Evolutionary conservation across 2,888 invertebrate species (phyloP).

Genomic region (Drosophila nr. medialis): DNA sequence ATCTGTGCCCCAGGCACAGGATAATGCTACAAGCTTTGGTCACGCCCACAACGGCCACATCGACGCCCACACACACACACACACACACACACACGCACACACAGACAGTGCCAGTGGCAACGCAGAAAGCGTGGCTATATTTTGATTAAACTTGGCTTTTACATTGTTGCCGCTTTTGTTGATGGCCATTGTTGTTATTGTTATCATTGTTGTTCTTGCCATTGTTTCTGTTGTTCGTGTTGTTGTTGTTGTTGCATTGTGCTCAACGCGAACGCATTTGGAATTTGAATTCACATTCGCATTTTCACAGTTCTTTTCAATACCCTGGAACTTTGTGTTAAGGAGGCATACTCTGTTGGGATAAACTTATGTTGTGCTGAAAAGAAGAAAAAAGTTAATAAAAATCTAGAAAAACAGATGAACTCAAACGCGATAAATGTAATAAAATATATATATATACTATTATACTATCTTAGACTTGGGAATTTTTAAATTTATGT

Average conservation of each 20-base stretch:
- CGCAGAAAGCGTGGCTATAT: slow-evolving; percentile 47
- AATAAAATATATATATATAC: not conserved
- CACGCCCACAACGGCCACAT: slow-evolving; percentile 23
- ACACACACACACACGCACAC: not conserved
- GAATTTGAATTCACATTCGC: slow-evolving; percentile 55
- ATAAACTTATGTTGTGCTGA: not conserved
- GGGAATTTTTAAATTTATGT: not conserved
- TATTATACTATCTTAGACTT: not conserved
- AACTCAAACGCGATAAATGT: rapidly evolving
- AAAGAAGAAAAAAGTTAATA: too few species aligned
- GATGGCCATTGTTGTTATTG: slow-evolving; percentile 47
- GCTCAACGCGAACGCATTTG: slow-evolving; percentile 49
- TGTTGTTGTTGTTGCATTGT: slow-evolving; percentile 30
- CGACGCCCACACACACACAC: slow-evolving; percentile 20
- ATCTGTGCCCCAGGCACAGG: slow-evolving; percentile 37
- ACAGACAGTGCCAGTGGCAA: not conserved
- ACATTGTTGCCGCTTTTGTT: slow-evolving; percentile 59
- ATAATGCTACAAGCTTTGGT: not conserved
- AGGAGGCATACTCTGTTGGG: not conserved
- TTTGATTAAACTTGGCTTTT: slow-evolving; percentile 79
- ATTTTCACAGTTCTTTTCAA: slow-evolving; percentile 35
- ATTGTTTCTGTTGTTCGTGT: slow-evolving; percentile 30
- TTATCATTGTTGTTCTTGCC: slow-evolving; percentile 6
- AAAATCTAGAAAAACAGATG: not conserved
- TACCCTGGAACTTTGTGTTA: slow-evolving; percentile 16